Conservation (phyloP, 2,113 vertebrate genomes). For the Mastomys coucha region DNA sequence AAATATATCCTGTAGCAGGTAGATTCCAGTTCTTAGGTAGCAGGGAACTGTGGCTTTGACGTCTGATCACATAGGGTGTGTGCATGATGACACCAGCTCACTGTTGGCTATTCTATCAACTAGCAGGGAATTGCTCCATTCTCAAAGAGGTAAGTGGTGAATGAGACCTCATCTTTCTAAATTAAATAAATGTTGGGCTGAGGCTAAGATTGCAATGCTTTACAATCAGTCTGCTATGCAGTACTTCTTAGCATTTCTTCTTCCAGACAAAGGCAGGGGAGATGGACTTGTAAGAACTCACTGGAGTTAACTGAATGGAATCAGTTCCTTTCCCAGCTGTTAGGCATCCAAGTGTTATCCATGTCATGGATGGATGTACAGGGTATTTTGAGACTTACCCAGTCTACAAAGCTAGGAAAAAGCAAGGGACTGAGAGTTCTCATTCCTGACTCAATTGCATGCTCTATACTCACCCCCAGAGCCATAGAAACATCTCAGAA, state of each 20-base stretch:
- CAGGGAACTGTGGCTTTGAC: neutral
- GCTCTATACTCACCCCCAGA: neutral
- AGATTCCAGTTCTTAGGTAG: neutral
- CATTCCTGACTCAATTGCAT: neutral
- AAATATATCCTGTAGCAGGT: neutral
- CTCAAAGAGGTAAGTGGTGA: neutral
- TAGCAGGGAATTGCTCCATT: neutral
- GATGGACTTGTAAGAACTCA: neutral
- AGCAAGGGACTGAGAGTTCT: neutral
- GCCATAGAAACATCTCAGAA: neutral
- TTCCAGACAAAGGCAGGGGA: neutral
- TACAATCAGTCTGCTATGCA: neutral
- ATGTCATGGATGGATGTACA: too few species aligned
- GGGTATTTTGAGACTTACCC: rapidly evolving
- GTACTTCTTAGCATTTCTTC: neutral
- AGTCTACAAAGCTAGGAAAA: neutral
- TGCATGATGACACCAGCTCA: neutral
- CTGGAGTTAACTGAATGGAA: neutral
- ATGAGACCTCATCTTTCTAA: neutral
- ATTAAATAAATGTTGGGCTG: neutral
- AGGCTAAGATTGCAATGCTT: neutral
- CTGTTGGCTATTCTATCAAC: neutral
- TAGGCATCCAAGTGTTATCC: neutral
- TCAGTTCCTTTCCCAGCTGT: neutral
- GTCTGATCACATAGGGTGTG: neutral